Conservation (phyloP, 2,888 invertebrate species). For the Himalopsyche tibetana region DNA sequence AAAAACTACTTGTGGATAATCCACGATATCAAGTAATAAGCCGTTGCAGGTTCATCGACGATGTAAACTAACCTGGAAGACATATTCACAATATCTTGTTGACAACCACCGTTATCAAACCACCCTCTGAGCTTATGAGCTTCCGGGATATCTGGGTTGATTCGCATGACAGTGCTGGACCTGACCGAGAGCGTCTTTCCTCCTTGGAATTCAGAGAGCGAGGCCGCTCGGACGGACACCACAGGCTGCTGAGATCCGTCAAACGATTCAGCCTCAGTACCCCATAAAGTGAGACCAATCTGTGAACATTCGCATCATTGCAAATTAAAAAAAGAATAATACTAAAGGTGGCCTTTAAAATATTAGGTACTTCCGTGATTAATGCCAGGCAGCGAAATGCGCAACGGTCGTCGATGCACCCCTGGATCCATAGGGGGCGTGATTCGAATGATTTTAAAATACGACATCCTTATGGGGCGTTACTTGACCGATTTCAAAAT, state of each 20-base stretch:
- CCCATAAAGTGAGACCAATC: conserved; percentile 94
- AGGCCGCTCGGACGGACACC: conserved; percentile 85
- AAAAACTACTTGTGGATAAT: too few species aligned
- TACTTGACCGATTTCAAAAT: too few species aligned
- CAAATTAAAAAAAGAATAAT: not conserved
- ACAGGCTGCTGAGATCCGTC: conserved; percentile 87
- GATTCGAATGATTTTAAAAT: too few species aligned
- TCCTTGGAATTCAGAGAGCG: conserved; percentile 91
- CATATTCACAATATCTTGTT: conserved; percentile 80
- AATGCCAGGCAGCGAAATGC: too few species aligned
- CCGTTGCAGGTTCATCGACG: too few species aligned
- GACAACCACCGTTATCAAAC: conserved; percentile 89
- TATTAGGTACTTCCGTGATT: not conserved
- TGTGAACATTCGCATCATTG: conserved; percentile 67
- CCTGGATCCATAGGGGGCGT: too few species aligned
- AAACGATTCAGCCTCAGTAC: conserved; percentile 90
- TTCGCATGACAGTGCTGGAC: conserved; percentile 80
- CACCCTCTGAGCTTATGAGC: conserved; percentile 92
- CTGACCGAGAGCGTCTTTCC: conserved; percentile 83
- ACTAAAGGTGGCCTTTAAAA: not conserved
- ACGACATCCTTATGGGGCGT: too few species aligned
- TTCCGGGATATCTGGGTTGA: conserved; percentile 93
- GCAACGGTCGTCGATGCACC: too few species aligned
- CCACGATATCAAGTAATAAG: too few species aligned
- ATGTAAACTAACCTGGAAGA: conserved; percentile 77